phyloP scores from a whole-genome alignment of 2,113 vertebrate genomes.

The Taurulus bubalis region DNA sequence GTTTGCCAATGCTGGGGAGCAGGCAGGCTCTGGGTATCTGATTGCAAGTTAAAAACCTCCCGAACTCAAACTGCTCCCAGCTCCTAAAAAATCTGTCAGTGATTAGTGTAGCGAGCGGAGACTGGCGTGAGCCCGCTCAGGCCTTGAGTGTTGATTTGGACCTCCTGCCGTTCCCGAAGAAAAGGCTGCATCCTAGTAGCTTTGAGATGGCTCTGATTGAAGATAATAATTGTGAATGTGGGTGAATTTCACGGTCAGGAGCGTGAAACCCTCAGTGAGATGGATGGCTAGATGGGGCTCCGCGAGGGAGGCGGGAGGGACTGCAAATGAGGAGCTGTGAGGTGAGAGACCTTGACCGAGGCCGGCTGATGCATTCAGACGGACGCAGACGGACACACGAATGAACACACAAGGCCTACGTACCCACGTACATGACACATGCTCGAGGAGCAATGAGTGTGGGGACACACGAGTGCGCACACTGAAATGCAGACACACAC shows the following conservation, averaged over 20 bases:
- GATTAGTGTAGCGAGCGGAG: conserved; percentile 60
- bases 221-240: conserved; percentile 80
- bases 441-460: conserved; percentile 1
- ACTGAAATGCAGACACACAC: conserved; percentile 32
- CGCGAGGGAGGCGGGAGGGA: conserved; percentile 23
- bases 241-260: conserved; percentile 81
- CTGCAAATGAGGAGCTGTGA: conserved; percentile 64
- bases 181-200: conserved; percentile 63
- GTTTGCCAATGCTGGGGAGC: conserved; percentile 70
- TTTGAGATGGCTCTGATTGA: conserved; percentile 80
- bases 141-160: conserved; percentile 69
- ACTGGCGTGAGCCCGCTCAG: conserved; percentile 38
- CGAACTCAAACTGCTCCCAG: conserved; percentile 51
- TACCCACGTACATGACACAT: conserved; percentile 11
- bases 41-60: conserved; percentile 79
- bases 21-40: conserved; percentile 66
- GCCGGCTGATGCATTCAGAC: conserved; percentile 19
- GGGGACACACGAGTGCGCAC: background rate
- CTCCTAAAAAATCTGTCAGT: conserved; percentile 69
- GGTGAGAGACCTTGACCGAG: conserved; percentile 40
- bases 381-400: conserved; percentile 6
- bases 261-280: conserved; percentile 77
- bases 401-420: background rate
- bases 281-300: conserved; percentile 66
- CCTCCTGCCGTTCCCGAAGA: conserved; percentile 63